These are phyloP conservation scores for Catharus bicknelli DNA, from an alignment of 2,113 vertebrate species.

Conservation along the genomic window DNA sequence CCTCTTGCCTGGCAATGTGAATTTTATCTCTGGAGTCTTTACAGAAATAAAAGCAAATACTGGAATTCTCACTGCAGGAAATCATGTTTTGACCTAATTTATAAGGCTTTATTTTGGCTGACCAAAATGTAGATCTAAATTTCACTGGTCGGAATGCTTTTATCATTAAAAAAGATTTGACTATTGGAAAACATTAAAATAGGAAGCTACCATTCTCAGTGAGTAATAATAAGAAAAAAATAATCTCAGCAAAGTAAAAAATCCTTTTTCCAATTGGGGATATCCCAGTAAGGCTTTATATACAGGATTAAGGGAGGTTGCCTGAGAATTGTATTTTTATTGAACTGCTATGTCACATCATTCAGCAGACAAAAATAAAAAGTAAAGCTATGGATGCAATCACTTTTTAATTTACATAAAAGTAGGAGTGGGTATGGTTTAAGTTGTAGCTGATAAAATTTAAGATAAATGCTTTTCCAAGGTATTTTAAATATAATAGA, in stretches of 20 bases:
- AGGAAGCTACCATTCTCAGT: not conserved
- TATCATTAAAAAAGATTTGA: slow-evolving; percentile 22
- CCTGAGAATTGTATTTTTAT: not conserved
- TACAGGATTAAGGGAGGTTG: slow-evolving; percentile 1
- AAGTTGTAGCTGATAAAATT: not conserved
- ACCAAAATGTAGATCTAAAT: slow-evolving; percentile 3
- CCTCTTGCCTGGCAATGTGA: not conserved
- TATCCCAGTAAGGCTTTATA: slow-evolving; percentile 24
- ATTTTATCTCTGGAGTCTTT: not conserved
- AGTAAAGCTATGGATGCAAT: not conserved
- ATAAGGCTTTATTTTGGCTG: not conserved
- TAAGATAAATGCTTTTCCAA: not conserved
- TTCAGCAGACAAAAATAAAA: not conserved
- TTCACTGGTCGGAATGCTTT: slow-evolving; percentile 13
- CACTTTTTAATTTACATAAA: not conserved
- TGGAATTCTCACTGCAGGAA: not conserved
- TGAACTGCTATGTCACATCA: not conserved
- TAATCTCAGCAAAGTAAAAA: slow-evolving; percentile 39
- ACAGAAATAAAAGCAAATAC: not conserved
- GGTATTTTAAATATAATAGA: not conserved
- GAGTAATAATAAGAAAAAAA: slow-evolving; percentile 26
- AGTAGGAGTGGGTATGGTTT: not conserved
- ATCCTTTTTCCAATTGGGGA: slow-evolving; percentile 29
- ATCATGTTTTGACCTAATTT: slow-evolving; percentile 13
- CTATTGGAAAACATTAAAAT: not conserved